phyloP scores from a whole-genome alignment of 2,113 vertebrate species.

The Upupa epops region DNA sequence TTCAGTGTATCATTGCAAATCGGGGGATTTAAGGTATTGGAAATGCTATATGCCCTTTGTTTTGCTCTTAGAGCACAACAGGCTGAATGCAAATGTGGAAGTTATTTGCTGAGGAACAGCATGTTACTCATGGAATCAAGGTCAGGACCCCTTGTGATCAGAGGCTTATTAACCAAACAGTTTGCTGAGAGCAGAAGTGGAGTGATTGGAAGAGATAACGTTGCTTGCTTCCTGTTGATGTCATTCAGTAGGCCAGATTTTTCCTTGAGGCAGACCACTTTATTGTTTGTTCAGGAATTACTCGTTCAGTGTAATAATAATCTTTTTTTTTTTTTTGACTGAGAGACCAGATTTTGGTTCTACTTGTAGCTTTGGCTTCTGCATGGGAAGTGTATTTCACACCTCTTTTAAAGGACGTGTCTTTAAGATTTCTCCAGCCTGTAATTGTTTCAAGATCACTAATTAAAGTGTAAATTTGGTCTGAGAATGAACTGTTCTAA shows the following conservation, averaged over 20 bases:
- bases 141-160: not conserved
- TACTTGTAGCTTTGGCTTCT: not conserved
- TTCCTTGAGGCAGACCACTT: conserved; percentile 32
- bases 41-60: not conserved
- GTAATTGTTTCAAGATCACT: not conserved
- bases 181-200: not conserved
- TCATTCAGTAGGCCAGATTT: not conserved
- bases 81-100: not conserved
- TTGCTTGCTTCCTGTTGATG: conserved; percentile 50
- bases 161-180: not conserved
- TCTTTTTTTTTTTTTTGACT: not conserved
- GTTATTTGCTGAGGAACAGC: not conserved
- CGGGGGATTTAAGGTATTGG: not conserved
- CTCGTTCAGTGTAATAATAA: not conserved
- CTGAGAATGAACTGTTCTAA: not conserved
- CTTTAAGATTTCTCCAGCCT: not conserved
- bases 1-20: not conserved
- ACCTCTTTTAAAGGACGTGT: not conserved
- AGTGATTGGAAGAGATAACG: conserved; percentile 57
- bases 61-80: not conserved
- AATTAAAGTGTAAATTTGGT: not conserved
- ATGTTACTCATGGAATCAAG: no score
- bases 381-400: not conserved
- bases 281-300: conserved; percentile 43
- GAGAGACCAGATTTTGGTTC: not conserved